Evolutionary conservation across 2,888 invertebrate species (phyloP).

Genomic region (Leptarthrus brevirostris): DNA sequence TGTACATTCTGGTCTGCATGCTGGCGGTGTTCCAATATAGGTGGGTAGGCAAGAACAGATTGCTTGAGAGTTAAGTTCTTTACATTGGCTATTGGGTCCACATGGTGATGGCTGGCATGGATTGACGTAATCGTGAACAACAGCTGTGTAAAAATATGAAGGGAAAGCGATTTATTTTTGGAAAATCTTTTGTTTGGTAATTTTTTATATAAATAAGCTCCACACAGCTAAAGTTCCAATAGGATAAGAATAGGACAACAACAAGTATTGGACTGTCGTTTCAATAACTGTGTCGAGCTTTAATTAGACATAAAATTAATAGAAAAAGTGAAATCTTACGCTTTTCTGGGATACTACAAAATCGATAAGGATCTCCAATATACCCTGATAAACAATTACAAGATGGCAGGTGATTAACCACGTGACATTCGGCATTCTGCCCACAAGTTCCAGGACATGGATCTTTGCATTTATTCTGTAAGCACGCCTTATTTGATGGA

Average conservation of each 20-base stretch:
- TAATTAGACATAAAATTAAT: too few species aligned
- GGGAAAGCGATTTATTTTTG: too few species aligned
- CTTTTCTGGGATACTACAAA: constrained; percentile 66
- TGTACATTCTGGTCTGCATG: constrained; percentile 76
- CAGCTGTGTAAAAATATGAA: too few species aligned
- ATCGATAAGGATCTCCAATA: constrained; percentile 78
- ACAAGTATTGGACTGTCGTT: too few species aligned
- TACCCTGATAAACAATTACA: constrained; percentile 77
- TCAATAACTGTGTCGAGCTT: too few species aligned
- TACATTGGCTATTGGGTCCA: constrained; percentile 76
- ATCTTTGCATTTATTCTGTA: constrained; percentile 78
- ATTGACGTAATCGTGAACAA: too few species aligned
- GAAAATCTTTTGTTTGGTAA: too few species aligned
- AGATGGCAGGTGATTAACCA: constrained; percentile 80
- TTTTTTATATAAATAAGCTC: too few species aligned
- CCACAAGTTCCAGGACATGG: constrained; percentile 83
- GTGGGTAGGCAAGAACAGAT: constrained; percentile 73
- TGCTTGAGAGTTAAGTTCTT: constrained; percentile 72
- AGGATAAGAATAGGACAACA: too few species aligned
- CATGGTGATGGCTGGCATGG: constrained; percentile 76
- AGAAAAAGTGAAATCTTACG: constrained; percentile 56
- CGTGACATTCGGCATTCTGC: constrained; percentile 77
- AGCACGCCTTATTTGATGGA: constrained; percentile 74
- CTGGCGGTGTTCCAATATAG: constrained; percentile 74
- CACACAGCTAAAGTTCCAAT: too few species aligned